A percentile compares a stretch with the other conserved stretches of the same genome.
These are phyloP conservation scores for Triplophysa siluroides DNA, from an alignment of 2,113 vertebrate species.

Conservation along the genomic window DNA sequence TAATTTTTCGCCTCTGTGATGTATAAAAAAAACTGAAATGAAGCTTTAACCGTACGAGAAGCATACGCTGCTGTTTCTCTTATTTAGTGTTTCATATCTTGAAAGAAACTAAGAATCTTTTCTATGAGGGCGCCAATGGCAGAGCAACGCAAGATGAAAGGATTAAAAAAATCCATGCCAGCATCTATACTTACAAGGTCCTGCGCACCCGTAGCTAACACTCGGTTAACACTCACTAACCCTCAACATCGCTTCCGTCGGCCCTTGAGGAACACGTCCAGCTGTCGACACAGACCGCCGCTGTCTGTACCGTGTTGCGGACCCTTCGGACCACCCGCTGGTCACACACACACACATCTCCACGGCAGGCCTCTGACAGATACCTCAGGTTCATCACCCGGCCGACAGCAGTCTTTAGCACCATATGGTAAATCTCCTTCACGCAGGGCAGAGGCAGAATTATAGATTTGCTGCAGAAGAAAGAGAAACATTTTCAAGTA, in stretches of 20 bases:
- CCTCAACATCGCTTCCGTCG: not conserved
- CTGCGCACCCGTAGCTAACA: not conserved
- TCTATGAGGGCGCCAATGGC: not conserved
- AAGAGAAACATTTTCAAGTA: conserved; percentile 26
- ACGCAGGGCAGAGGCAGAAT: conserved; percentile 10
- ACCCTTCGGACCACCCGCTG: not conserved
- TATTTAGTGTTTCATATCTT: not conserved
- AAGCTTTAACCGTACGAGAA: not conserved
- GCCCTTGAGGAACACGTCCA: conserved; percentile 10
- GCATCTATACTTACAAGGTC: too few species aligned
- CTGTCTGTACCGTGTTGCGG: not conserved
- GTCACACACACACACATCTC: conserved; percentile 5
- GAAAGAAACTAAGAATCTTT: not conserved
- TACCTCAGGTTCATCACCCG: conserved; percentile 26
- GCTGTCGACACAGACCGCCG: not conserved
- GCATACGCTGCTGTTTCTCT: not conserved
- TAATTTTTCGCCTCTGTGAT: too few species aligned
- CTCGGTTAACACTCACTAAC: conserved; percentile 13
- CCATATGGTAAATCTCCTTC: conserved; percentile 23
- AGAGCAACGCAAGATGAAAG: not conserved
- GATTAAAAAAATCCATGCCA: not conserved
- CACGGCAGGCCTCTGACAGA: conserved; percentile 1
- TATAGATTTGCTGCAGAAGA: conserved; percentile 14
- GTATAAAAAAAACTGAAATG: too few species aligned
- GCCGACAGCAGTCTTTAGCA: not conserved